These are phyloP conservation scores for Tetragnatha versicolor DNA, from an alignment of 1,140 invertebrate genomes.

Conservation along the genomic window DNA sequence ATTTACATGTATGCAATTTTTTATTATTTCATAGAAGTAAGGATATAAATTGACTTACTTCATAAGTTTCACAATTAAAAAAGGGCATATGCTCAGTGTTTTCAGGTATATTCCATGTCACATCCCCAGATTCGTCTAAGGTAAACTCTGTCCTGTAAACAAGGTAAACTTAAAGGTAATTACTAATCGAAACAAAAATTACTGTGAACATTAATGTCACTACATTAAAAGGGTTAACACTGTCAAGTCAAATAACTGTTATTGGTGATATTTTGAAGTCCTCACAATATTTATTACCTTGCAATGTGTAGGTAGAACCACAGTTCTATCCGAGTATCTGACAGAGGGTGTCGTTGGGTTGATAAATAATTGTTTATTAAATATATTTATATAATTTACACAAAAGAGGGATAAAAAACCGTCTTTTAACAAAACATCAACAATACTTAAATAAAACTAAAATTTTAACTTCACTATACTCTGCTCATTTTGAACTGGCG, in stretches of 20 bases:
- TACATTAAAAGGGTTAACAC: background rate
- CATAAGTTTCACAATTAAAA: conserved; percentile 74
- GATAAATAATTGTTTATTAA: too few relatives aligned
- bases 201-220: background rate
- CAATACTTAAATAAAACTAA: too few relatives aligned
- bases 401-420: too few relatives aligned
- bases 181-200: background rate
- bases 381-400: too few relatives aligned
- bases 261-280: background rate
- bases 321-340: background rate
- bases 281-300: background rate
- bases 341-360: too few relatives aligned
- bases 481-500: too few relatives aligned
- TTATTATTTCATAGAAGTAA: background rate
- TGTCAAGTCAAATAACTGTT: background rate
- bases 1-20: background rate
- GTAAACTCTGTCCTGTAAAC: conserved; percentile 71
- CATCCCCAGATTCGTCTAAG: conserved; percentile 73
- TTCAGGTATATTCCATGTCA: conserved; percentile 71
- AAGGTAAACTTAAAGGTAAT: conserved; percentile 9
- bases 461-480: too few relatives aligned
- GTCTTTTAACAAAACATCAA: too few relatives aligned
- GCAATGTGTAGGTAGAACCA: background rate
- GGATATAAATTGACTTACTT: conserved; percentile 63
- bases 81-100: conserved; percentile 70